These are phyloP conservation scores for Myotis davidii DNA, from an alignment of 2,113 vertebrate genomes.

Conservation along the genomic window DNA sequence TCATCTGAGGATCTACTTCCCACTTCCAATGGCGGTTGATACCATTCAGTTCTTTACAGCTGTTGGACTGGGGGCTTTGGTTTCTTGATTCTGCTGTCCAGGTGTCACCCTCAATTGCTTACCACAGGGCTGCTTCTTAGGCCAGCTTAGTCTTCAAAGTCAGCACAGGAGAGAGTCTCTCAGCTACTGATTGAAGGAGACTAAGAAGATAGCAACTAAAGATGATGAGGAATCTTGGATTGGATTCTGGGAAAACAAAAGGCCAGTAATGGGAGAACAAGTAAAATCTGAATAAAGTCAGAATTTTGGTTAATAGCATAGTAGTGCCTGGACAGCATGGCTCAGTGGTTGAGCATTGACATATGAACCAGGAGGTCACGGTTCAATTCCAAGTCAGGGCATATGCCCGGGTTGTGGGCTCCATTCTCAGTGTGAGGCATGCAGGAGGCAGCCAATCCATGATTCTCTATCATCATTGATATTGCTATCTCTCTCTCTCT, in stretches of 20 bases:
- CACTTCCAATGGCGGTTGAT: neutral
- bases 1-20: neutral
- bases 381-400: too few relatives aligned
- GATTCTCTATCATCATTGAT: too few relatives aligned
- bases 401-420: too few relatives aligned
- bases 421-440: too few relatives aligned
- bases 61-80: neutral
- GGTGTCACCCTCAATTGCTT: neutral
- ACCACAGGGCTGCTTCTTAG: neutral
- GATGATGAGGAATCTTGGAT: neutral
- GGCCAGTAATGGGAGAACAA: neutral
- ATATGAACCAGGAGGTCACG: too few relatives aligned
- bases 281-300: conserved; percentile 10
- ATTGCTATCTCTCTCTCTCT: too few relatives aligned
- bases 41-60: neutral
- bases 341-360: too few relatives aligned
- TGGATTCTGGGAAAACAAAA: conserved; percentile 26
- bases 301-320: neutral
- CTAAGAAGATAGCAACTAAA: neutral
- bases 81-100: neutral
- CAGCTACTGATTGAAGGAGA: neutral
- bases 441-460: neutral
- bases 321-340: neutral
- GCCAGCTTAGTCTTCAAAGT: neutral
- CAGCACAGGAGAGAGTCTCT: neutral